Conservation (phyloP, 2,113 vertebrate species). For the Physeter macrocephalus region DNA sequence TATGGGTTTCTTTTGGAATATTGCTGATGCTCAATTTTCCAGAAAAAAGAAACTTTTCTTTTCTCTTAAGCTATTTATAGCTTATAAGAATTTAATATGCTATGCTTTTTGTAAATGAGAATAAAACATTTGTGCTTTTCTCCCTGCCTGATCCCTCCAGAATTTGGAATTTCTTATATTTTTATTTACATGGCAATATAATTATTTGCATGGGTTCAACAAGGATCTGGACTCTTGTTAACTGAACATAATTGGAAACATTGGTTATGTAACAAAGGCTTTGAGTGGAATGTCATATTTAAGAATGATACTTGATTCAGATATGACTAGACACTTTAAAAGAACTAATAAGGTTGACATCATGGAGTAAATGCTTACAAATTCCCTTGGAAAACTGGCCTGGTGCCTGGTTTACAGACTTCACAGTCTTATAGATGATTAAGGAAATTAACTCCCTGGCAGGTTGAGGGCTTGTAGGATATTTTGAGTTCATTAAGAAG, state of each 20-base stretch:
- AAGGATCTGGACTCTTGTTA: not conserved
- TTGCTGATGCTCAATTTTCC: not conserved
- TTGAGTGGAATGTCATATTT: not conserved
- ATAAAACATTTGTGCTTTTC: not conserved
- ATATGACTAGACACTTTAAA: not conserved
- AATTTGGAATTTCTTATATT: not conserved
- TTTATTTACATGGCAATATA: not conserved
- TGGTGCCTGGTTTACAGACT: fast-evolving
- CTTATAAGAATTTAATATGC: not conserved
- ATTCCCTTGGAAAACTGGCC: not conserved
- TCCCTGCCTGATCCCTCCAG: not conserved
- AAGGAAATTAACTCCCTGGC: not conserved
- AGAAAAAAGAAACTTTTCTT: not conserved
- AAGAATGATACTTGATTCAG: not conserved
- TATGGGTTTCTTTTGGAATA: not conserved
- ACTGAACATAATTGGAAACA: not conserved
- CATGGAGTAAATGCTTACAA: not conserved
- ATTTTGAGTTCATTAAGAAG: not conserved
- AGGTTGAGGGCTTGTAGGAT: not conserved
- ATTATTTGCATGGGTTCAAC: not conserved
- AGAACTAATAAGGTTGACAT: not conserved
- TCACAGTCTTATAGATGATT: not conserved
- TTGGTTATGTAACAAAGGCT: not conserved
- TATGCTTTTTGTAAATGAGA: not conserved
- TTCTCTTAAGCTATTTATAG: not conserved